Base-by-base conservation (phyloP, 2,888 invertebrate genomes). In the Zeuzera pyrina region DNA sequence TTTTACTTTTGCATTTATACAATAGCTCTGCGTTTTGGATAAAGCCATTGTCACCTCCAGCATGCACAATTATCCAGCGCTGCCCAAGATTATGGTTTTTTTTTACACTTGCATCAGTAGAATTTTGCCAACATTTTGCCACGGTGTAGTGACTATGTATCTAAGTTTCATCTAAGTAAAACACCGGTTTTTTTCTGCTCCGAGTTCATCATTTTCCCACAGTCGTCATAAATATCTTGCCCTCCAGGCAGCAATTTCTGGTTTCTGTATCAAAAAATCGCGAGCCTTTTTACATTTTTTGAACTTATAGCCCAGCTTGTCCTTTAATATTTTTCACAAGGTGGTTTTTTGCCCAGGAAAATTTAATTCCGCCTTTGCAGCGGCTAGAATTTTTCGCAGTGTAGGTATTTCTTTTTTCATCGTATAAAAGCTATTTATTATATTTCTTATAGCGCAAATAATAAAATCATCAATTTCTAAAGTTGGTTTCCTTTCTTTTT, bases 211-310 rank as follows among this genome's bases (percentile, higher is more conserved):
- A 15, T 49, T 50, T 27, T 49, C 44, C 38, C 41, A 41, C 28
- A 35, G 35, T 10, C 41, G 32, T 3, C 45, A 42, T 22, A 52
- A 35, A 39, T 49, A 49, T 27, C 42, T 36, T 14, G 39, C 51
- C 15, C 47, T 45, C 47, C 50, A 49, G 1, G 47, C 47, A 13
- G 42, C 42, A 8, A 47, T 48, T 13, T 51, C 44, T 1, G 48
- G 44, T 26, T 45, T 49, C 41, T 42, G 43, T 29, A 41, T 36
- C 10, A 47, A 29, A 8, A 42, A 12, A 7, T 12, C 3, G 5
- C 33, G 28, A 13, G 24, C 5, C 33, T 35, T 40, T 30, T 44
- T 42, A 29, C 41, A 39, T 29, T 41, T 45, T 33, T 41, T 41
- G 8, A 43, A 43, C 11, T 36, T 45, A 27, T 43, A 41, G 3